phyloP scores from a whole-genome alignment of 1,140 invertebrate genomes.

The Ceratosolen solmsi region DNA sequence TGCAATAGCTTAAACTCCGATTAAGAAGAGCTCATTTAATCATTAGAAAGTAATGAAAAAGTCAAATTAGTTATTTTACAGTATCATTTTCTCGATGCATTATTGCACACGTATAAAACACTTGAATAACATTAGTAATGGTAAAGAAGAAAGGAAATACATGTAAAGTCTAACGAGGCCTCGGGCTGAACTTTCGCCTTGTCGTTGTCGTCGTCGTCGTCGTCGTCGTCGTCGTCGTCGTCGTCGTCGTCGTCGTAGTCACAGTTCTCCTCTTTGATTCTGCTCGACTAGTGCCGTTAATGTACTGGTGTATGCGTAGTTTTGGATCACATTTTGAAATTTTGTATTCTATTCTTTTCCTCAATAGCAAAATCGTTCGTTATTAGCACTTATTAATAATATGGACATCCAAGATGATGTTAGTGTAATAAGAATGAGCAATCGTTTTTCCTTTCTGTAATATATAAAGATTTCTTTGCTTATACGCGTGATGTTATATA shows the following conservation, averaged over 20 bases:
- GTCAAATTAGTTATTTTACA: neutral
- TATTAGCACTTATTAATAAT: too few relatives aligned
- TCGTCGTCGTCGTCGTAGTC: conserved; percentile 56
- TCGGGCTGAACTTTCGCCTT: conserved; percentile 66
- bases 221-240: conserved; percentile 58
- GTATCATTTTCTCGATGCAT: neutral
- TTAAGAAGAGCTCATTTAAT: neutral
- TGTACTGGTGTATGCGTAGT: conserved; percentile 28
- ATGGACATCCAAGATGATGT: too few relatives aligned
- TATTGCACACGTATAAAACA: neutral
- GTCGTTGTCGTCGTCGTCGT: conserved; percentile 56
- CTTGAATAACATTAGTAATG: neutral
- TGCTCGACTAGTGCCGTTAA: conserved; percentile 56
- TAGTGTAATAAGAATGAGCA: too few relatives aligned
- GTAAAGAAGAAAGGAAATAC: conserved; percentile 7
- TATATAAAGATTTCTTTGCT: too few relatives aligned
- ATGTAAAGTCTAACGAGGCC: conserved; percentile 39
- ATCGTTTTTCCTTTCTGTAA: too few relatives aligned
- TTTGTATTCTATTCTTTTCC: too few relatives aligned
- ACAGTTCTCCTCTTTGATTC: conserved; percentile 46
- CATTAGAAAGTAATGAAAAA: conserved; percentile 20
- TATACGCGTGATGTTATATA: too few relatives aligned
- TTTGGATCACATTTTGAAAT: neutral
- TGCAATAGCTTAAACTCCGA: too few relatives aligned
- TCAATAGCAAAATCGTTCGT: too few relatives aligned